phyloP scores from a whole-genome alignment of 2,888 invertebrate genomes.

The Shargacucullia verbasci region DNA sequence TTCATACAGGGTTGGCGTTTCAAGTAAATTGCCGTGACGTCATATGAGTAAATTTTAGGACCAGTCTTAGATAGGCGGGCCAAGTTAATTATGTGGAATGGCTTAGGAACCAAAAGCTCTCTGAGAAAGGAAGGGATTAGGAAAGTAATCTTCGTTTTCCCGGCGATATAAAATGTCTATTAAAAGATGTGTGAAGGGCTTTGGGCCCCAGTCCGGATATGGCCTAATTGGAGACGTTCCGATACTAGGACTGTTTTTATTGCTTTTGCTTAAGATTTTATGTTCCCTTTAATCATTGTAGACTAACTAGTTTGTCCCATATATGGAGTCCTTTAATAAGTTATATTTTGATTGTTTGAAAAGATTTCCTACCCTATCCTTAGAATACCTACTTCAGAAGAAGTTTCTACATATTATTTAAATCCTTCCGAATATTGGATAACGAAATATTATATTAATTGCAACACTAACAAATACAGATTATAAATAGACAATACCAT shows the following conservation, averaged over 20 bases:
- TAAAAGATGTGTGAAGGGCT: slow-evolving; percentile 24
- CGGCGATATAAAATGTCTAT: slow-evolving; percentile 39
- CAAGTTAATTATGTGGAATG: slow-evolving; percentile 49
- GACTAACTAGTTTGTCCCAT: no score
- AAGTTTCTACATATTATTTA: no score
- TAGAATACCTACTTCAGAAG: no score
- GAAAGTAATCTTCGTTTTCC: slow-evolving; percentile 34
- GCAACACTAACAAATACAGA: no score
- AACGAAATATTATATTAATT: no score
- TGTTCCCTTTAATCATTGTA: no score
- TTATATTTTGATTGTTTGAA: no score
- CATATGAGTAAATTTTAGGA: slow-evolving; percentile 29
- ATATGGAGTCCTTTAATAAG: no score
- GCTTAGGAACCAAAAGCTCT: slow-evolving; percentile 40
- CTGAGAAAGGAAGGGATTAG: slow-evolving; percentile 36
- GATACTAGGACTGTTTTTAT: slow-evolving; percentile 14
- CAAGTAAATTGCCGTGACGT: slow-evolving; percentile 22
- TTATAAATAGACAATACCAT: no score
- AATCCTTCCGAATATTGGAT: no score
- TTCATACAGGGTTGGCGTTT: slow-evolving; percentile 20
- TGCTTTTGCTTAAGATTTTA: not conserved
- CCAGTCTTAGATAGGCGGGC: slow-evolving; percentile 21
- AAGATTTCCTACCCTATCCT: no score
- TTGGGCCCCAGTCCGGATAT: slow-evolving; percentile 8
- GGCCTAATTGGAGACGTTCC: slow-evolving; percentile 16